Percentiles rank a stretch among this genome's conserved stretches.
Conservation (phyloP, 2,113 vertebrate genomes). For the Stegastes partitus region DNA sequence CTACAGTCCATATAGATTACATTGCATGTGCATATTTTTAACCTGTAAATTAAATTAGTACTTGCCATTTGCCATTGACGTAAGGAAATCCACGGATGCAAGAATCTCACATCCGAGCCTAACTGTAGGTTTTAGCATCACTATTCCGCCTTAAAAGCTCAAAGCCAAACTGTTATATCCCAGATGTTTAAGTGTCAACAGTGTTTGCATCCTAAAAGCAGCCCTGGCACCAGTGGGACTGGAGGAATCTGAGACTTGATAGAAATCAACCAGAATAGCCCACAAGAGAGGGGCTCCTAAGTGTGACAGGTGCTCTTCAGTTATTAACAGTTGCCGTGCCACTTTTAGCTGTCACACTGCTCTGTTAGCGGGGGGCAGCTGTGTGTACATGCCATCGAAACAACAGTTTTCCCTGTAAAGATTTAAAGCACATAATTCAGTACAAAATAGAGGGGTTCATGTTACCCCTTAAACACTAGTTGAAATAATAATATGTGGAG, state of each 20-base stretch:
- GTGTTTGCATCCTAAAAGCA: conserved; percentile 68
- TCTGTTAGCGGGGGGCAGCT: conserved; percentile 23
- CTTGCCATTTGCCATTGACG: neutral
- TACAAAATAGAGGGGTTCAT: neutral
- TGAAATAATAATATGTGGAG: conserved; percentile 21
- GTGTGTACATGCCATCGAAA: conserved; percentile 35
- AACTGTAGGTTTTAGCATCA: conserved; percentile 1
- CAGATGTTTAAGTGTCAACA: conserved; percentile 66
- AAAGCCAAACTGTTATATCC: conserved; percentile 20
- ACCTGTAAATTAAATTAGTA: conserved; percentile 39
- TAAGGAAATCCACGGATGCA: neutral
- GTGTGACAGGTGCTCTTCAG: conserved; percentile 80
- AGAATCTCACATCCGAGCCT: conserved; percentile 9
- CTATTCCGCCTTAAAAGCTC: conserved; percentile 1
- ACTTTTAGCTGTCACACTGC: conserved; percentile 73
- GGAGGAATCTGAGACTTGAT: conserved; percentile 79
- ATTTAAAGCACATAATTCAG: conserved; percentile 29
- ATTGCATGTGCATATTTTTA: conserved; percentile 59
- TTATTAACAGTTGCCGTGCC: conserved; percentile 75
- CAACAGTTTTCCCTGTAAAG: conserved; percentile 26
- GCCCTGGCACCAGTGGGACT: conserved; percentile 67
- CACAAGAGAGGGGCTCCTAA: conserved; percentile 47
- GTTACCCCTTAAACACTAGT: conserved; percentile 23
- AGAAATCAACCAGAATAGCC: conserved; percentile 83
- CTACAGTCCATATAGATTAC: conserved; percentile 20